phyloP scores from a whole-genome alignment of 2,888 invertebrate species.

The Alloscopus bannaensis region DNA sequence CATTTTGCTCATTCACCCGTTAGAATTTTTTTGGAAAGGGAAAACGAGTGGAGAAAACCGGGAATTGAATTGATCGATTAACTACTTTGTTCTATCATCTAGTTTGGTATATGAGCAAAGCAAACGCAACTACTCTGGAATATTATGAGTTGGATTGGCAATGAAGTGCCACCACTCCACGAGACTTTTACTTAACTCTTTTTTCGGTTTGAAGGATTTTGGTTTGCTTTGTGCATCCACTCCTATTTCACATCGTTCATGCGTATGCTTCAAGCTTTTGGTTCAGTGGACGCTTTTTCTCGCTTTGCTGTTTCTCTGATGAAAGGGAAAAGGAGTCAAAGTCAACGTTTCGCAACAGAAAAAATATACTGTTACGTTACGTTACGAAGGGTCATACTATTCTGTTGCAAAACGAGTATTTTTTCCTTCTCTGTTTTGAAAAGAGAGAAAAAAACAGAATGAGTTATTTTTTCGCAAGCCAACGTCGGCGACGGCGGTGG shows the following conservation, averaged over 20 bases:
- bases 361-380: neutral
- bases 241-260: constrained; percentile 2
- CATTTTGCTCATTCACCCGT: too few relatives aligned
- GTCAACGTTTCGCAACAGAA: constrained; percentile 26
- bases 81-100: constrained; percentile 28
- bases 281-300: constrained; percentile 49
- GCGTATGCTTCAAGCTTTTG: neutral
- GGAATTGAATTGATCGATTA: constrained; percentile 58
- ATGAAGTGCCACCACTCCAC: constrained; percentile 12
- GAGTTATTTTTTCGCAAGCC: constrained; percentile 31
- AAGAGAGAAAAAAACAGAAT: constrained; percentile 5
- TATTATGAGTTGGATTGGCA: constrained; percentile 1
- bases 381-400: neutral
- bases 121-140: constrained; percentile 7
- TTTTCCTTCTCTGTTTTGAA: neutral
- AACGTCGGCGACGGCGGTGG: neutral
- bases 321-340: constrained; percentile 32
- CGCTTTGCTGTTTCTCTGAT: too few relatives aligned
- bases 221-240: neutral
- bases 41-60: too few relatives aligned
- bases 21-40: too few relatives aligned
- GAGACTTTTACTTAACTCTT: neutral
- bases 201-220: constrained; percentile 18
- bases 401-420: neutral
- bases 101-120: neutral